Percentiles rank a stretch among this genome's conserved stretches.
phyloP scores from a whole-genome alignment of 2,888 invertebrate species.

The Zaprionus obscuricornis region DNA sequence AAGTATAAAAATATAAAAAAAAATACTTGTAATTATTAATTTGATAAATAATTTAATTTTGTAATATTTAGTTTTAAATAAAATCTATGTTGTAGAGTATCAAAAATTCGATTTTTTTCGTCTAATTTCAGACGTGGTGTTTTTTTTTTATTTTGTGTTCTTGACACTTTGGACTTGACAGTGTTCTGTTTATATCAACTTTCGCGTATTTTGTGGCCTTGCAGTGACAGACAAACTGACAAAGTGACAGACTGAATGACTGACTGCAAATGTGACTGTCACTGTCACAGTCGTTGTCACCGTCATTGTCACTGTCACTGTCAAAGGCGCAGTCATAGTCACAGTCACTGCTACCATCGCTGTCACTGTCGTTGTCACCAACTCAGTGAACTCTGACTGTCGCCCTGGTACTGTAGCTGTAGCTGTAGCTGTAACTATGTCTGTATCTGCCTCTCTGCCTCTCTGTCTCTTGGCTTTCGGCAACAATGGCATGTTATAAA shows the following conservation, averaged over 20 bases:
- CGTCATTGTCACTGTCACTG: conserved; percentile 4
- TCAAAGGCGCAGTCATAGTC: too few species aligned
- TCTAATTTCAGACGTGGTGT: too few species aligned
- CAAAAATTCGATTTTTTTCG: too few species aligned
- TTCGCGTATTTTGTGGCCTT: conserved; percentile 29
- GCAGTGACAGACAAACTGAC: conserved; percentile 19
- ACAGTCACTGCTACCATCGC: conserved; percentile 12
- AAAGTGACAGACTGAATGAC: conserved; percentile 18
- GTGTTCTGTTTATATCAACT: conserved; percentile 23
- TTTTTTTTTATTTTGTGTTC: too few species aligned
- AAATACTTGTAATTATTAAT: too few species aligned
- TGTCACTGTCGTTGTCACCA: conserved; percentile 21
- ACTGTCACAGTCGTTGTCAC: conserved; percentile 8
- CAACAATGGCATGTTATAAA: conserved; percentile 42
- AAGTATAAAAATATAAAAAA: too few species aligned
- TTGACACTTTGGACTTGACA: conserved; percentile 38
- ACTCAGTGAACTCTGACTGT: too few species aligned
- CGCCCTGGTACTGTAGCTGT: conserved; percentile 42
- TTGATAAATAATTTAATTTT: too few species aligned
- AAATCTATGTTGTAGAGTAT: too few species aligned
- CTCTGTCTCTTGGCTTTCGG: conserved; percentile 1
- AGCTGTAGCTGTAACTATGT: conserved; percentile 24
- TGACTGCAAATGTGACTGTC: conserved; percentile 46
- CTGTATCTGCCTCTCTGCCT: too few species aligned
- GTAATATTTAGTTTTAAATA: too few species aligned